Evolutionary conservation across 2,888 invertebrate genomes (phyloP).

Genomic region (Melipona bicolor): DNA sequence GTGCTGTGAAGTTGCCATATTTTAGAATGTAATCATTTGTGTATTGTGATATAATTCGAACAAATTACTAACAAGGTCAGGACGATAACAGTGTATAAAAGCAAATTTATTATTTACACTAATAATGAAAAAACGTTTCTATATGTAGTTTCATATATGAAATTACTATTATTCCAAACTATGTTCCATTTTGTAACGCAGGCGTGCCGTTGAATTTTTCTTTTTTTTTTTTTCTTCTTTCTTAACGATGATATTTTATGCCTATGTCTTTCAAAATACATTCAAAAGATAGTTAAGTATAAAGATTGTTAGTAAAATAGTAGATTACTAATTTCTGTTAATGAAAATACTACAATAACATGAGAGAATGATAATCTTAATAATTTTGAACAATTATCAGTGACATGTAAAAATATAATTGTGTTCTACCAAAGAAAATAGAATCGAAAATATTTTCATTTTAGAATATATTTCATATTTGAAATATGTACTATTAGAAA

Average conservation of each 20-base stretch:
- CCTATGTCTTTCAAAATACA: slow-evolving; percentile 60
- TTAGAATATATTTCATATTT: slow-evolving; percentile 15
- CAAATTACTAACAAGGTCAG: slow-evolving; percentile 54
- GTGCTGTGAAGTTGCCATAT: slow-evolving; percentile 76
- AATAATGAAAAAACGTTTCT: background rate
- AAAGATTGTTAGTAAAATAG: slow-evolving; percentile 19
- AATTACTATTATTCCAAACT: slow-evolving; percentile 44
- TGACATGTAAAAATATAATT: slow-evolving; percentile 56
- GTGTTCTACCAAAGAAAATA: slow-evolving; percentile 67
- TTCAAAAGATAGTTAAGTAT: slow-evolving; percentile 34
- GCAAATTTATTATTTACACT: slow-evolving; percentile 28
- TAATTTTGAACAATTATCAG: slow-evolving; percentile 29
- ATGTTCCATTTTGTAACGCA: slow-evolving; percentile 39
- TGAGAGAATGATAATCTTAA: background rate
- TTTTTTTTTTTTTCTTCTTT: background rate
- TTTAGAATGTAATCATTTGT: slow-evolving; percentile 61
- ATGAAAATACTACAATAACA: slow-evolving; percentile 11
- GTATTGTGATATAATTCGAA: slow-evolving; percentile 75
- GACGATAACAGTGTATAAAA: slow-evolving; percentile 48
- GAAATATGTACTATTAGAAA: slow-evolving; percentile 15
- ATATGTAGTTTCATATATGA: slow-evolving; percentile 25
- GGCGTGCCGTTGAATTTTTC: slow-evolving; percentile 42
- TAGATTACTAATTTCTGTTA: slow-evolving; percentile 34
- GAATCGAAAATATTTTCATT: slow-evolving; percentile 29
- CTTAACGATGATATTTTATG: slow-evolving; percentile 37